These are phyloP conservation scores for Allacma fusca DNA, from an alignment of 2,888 invertebrate species.

Conservation along the genomic window DNA sequence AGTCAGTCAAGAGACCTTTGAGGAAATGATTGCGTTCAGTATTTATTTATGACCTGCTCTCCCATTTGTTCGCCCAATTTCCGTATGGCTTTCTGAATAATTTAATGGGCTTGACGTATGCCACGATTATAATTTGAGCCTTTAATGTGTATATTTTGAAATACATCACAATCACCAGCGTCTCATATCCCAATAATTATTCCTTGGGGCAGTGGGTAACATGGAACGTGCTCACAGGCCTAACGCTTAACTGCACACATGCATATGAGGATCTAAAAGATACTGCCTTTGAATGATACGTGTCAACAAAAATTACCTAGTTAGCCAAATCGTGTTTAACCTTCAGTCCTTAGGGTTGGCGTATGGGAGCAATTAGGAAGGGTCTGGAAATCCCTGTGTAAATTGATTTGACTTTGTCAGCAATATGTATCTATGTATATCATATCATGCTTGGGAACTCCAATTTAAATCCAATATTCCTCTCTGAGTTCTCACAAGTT, in stretches of 20 bases:
- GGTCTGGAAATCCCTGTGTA: neutral
- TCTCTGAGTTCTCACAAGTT: too few species aligned
- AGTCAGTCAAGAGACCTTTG: neutral
- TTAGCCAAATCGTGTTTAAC: conserved; percentile 16
- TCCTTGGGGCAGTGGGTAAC: neutral
- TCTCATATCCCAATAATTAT: conserved; percentile 10
- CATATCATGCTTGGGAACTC: too few species aligned
- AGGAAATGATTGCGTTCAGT: conserved; percentile 14
- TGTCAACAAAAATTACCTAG: neutral
- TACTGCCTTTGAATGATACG: neutral
- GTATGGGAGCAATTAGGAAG: conserved; percentile 16
- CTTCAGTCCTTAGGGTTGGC: neutral
- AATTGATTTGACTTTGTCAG: conserved; percentile 17
- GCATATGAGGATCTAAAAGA: neutral
- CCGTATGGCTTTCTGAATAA: conserved; percentile 9
- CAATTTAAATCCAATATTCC: too few species aligned
- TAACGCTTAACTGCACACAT: neutral
- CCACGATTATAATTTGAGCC: neutral
- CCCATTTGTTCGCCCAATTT: neutral
- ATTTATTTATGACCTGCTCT: conserved; percentile 29
- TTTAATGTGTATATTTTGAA: neutral
- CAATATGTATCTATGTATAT: neutral
- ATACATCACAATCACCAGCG: neutral
- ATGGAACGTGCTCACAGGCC: neutral
- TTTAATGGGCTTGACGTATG: neutral